Base-by-base conservation (phyloP, 2,888 invertebrate genomes). In the Caenorhabditis sp. region DNA sequence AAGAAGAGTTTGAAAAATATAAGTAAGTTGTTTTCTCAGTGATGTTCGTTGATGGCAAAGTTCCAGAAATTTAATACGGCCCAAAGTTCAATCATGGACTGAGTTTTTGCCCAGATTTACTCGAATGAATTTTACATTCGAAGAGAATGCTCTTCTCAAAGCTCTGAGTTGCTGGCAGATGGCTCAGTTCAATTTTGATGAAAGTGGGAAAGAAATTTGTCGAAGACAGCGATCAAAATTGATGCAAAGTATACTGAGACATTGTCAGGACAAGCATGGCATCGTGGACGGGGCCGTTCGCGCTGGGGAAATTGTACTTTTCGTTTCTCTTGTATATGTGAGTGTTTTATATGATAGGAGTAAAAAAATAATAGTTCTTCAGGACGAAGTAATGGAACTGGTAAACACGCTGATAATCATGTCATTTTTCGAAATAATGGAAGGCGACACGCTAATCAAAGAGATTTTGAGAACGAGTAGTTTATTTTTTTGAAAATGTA, bases 361-460 rank as follows among this genome's bases (percentile, higher is more conserved):
- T 8, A 36, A 36, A 36, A 58, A 31, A 23, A 31, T 23, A 14
- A 57, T 5, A 23, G 0, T 21, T 60, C 68, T 67, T 23, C 64
- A 74, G 74, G 59, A 68, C 10, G 66, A 74, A 64, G 63, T 74
- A 21, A 60, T 69, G 66, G 69, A 74, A 58, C 62, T 74, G n/a
- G 66, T 74, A 36, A 69, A 66, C 62, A 62, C 55, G 57, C 49
- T 73, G 8, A 68, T 73, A 60, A 66, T 73, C 17, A 62, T 73
- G 62, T 68, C 73, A 4, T 69, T 73, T 54, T 73, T 73, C 62
- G 73, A 68, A 37, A 69, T 73, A 26, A 73, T 73, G 54, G 59
- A 61, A 5, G 59, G 66, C 50, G 73, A 73, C 50, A 50, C 62
- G 0, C 50, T 73, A 4, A 68, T 73, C 49, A 60, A 59, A 14